phyloP scores from a whole-genome alignment of 2,888 invertebrate genomes.

The Stenurella melanura region DNA sequence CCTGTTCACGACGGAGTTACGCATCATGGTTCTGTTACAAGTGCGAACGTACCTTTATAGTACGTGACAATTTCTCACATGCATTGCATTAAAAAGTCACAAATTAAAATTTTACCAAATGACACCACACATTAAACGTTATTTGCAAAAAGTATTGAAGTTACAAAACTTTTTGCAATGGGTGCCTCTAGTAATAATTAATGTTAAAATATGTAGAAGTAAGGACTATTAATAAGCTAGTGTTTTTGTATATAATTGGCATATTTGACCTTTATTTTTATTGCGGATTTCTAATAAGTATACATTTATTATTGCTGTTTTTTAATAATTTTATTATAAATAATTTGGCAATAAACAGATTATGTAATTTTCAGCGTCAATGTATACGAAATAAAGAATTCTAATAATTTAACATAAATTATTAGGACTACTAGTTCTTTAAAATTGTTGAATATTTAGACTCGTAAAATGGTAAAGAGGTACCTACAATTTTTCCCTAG shows the following conservation, averaged over 20 bases:
- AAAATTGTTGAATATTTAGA: not conserved
- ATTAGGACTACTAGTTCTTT: not conserved
- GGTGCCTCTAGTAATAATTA: conserved; percentile 12
- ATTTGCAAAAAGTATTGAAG: too few species aligned
- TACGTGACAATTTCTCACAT: too few species aligned
- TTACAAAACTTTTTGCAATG: too few species aligned
- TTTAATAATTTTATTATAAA: conserved; percentile 20
- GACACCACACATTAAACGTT: too few species aligned
- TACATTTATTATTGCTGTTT: conserved; percentile 25
- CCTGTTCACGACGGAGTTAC: too few species aligned
- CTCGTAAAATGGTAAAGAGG: not conserved
- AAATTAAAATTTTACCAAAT: too few species aligned
- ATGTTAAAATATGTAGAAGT: conserved; percentile 32
- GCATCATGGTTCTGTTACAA: too few species aligned
- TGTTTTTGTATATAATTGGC: conserved; percentile 17
- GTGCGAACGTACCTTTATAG: too few species aligned
- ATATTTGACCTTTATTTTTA: conserved; percentile 40
- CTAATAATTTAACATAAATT: conserved; percentile 23
- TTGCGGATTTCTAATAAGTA: conserved; percentile 26
- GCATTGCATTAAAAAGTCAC: too few species aligned
- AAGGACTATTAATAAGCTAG: conserved; percentile 23
- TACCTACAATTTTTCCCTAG: too few species aligned
- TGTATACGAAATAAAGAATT: not conserved
- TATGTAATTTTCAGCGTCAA: conserved; percentile 19
- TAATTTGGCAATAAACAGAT: conserved; percentile 29